Percentiles rank a stretch among this genome's conserved stretches.
These are phyloP conservation scores for Oreochromis grahami DNA, from an alignment of 2,797 vertebrate species.

Conservation along the genomic window DNA sequence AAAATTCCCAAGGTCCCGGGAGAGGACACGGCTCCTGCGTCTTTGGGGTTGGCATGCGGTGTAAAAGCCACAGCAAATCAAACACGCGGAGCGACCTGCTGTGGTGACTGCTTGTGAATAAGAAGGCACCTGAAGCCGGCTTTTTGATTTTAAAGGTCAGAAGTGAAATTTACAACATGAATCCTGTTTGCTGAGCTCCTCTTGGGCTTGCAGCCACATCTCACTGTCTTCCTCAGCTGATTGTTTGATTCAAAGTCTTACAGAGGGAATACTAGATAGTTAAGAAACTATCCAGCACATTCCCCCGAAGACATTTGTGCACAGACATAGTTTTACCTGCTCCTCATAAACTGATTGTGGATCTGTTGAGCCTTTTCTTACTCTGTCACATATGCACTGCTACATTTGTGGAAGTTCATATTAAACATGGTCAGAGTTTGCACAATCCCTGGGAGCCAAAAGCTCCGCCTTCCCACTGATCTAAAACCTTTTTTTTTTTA, in stretches of 20 bases:
- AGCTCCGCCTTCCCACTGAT: not conserved
- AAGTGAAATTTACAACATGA: not conserved
- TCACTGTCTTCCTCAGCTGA: not conserved
- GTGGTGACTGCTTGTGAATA: not conserved
- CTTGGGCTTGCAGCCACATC: rapidly evolving
- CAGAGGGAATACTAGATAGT: not conserved
- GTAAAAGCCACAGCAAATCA: not conserved
- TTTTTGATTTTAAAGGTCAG: not conserved
- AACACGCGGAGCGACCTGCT: not conserved
- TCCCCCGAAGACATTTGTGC: rapidly evolving
- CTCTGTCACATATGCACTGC: not conserved
- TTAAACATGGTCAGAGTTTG: not conserved
- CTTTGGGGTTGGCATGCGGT: not conserved
- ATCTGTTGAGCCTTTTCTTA: not conserved
- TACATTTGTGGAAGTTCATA: not conserved
- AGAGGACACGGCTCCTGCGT: not conserved
- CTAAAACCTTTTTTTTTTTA: not conserved
- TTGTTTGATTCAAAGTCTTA: not conserved
- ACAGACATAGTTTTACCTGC: not conserved
- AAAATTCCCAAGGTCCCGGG: not conserved
- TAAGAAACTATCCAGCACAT: not conserved
- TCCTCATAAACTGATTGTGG: not conserved
- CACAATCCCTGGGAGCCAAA: not conserved
- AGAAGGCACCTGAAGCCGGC: not conserved
- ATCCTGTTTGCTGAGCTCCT: not conserved